Base-by-base conservation (phyloP, 2,888 invertebrate genomes). In the Sinopyrophorus schimmeli region DNA sequence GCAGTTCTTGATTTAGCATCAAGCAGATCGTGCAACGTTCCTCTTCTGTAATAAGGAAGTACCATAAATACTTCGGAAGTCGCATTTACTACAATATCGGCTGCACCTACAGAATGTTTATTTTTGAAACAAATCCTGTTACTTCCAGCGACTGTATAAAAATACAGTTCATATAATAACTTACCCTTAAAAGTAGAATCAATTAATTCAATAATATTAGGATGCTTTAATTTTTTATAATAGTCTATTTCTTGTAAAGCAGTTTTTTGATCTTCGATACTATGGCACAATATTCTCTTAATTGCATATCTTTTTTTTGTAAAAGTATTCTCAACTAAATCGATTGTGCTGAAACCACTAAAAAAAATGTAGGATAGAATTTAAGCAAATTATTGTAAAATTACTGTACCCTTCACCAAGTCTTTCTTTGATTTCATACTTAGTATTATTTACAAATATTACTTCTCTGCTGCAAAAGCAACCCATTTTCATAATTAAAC, bases 271-370 rank as follows among this genome's bases (percentile, higher is more conserved):
- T 92, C 91, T 56, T 86, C 86, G 47, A 81, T 76, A 51, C 86
- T 83, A 70, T 91, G 90, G 64, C 89, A 90, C n/a, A 80, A 79
- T 47, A 91, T 87, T 61, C 87, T 79, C 74, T 92, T 92, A 28
- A 91, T 73, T 3, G 90, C 92, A 74, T 81, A 89, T 54, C 79
- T 75, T 55, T 81, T 82, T 59, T 80, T 82, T 3, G 81, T 84
- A 18, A 77, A 59, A 1, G 74, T 66, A 65, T 88, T 86, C 70
- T 89, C 87, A 0, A 86, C 83, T 57, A 92, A 75, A 64, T 86
- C 85, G 37, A 92, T 87, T 32, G 83, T 80, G 65, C 90, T 90
- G 68, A 91, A 92, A 5, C 90, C 91, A 5, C 91, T 91, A 69
- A 35, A 76, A 74, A 57, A n/a, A n/a, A n/a, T n/a, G n/a, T n/a